Evolutionary conservation across 1,140 invertebrate genomes (phyloP), one percentile per base, ranked within the genome.

Genomic region (Trigoniulus corallinus): DNA sequence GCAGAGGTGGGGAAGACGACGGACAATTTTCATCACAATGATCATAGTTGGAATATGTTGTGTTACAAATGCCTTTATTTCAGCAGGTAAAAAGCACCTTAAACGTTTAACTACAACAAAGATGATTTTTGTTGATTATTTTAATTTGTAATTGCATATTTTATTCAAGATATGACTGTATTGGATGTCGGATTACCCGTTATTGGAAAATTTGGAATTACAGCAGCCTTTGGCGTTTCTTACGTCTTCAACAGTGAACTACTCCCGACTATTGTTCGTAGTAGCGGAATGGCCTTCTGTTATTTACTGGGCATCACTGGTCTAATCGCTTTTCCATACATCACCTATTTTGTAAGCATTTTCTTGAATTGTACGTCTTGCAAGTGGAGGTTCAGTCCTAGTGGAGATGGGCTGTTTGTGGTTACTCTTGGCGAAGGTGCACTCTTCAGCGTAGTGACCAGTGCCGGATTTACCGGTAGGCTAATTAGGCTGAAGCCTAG

Each of bases 271-370:
- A 79, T 82, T 63, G 64, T 66, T 50, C 53, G 56, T 48, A 61
- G 56, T 37, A 76, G 80, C 55, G 79, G 77, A 12, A 78, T 82
- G 74, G 78, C 76, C 0, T 74, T 78, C 18, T 71, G 77, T 0
- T 79, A 77, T 0, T 76, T 80, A 53, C 74, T 80, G 48, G 71
- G 75, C 7, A 77, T 76, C 13, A 67, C 79, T 22, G 77, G 77
- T 0, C 62, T 80, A 1, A 62, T 81, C 23, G 69, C 74, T 0
- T 76, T 77, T 50, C 79, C 79, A 0, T 81, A 82, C 61, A 80
- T 84, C 54, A 73, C 81, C 2, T 70, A 77, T 51, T 62, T 82
- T 66, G 81, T 72, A 57, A 59, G 61, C 46, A 34, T 7, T 34
- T 34, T 34, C 15, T 37, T 39, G 13, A 22, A 29, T 45, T 37